Evolutionary conservation across 1,140 invertebrate species (phyloP).

Genomic region (Saccostrea echinata): DNA sequence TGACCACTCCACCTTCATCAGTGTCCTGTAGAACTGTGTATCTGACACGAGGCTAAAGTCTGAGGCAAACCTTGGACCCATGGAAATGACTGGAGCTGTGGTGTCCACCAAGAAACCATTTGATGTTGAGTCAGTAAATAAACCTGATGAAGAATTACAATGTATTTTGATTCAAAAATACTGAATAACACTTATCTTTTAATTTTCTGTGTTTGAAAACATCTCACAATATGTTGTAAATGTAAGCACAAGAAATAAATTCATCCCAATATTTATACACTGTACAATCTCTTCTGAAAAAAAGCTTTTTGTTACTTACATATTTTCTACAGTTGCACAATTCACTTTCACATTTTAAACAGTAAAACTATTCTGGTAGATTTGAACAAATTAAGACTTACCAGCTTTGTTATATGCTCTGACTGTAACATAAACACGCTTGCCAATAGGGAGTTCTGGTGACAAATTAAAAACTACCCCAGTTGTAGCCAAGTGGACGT

Average conservation of each 20-base stretch:
- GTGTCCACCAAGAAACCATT: slow-evolving; percentile 65
- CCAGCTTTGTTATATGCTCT: slow-evolving; percentile 65
- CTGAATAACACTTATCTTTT: no score
- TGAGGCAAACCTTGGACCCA: slow-evolving; percentile 43
- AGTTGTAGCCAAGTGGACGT: slow-evolving; percentile 46
- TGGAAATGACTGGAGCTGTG: slow-evolving; percentile 44
- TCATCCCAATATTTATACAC: no score
- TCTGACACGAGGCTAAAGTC: slow-evolving; percentile 10
- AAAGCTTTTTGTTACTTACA: no score
- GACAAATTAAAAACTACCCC: slow-evolving; percentile 44
- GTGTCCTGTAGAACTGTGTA: slow-evolving; percentile 51
- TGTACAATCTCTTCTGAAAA: no score
- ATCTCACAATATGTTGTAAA: no score
- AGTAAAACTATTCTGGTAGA: background rate
- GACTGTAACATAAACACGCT: slow-evolving; percentile 64
- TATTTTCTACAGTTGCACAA: no score
- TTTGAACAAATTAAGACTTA: background rate
- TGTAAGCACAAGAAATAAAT: no score
- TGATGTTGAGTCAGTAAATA: slow-evolving; percentile 53
- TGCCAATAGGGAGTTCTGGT: slow-evolving; percentile 51
- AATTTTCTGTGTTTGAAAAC: no score
- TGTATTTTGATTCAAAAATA: no score
- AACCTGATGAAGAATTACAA: slow-evolving; percentile 12
- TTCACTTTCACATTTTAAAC: no score
- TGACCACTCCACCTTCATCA: slow-evolving; percentile 60